phyloP scores from a whole-genome alignment of 2,797 vertebrate species.

The Micromesistius poutassou region DNA sequence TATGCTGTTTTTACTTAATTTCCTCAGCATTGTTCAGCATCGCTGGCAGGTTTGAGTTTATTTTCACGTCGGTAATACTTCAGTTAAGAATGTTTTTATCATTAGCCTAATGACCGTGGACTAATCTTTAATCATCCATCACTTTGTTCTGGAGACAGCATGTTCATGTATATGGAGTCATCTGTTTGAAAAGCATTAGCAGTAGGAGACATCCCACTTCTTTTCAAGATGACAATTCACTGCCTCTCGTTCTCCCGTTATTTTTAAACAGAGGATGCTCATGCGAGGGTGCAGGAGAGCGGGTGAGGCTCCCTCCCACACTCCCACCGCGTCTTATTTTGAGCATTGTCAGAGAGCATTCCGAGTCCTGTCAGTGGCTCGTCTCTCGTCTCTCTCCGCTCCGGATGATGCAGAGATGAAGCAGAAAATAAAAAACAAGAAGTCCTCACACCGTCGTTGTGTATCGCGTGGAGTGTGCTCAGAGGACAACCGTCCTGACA shows the following conservation, averaged over 20 bases:
- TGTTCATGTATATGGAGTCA: neutral
- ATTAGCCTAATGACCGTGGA: neutral
- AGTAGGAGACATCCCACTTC: neutral
- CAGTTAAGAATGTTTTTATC: neutral
- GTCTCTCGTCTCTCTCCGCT: conserved; percentile 14
- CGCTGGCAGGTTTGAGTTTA: neutral
- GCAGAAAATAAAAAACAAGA: conserved; percentile 9
- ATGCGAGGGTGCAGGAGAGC: conserved; percentile 4
- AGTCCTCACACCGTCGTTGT: conserved; percentile 26
- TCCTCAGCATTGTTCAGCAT: neutral
- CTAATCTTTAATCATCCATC: conserved; percentile 2
- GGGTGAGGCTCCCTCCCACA: conserved; percentile 5
- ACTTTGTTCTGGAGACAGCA: neutral
- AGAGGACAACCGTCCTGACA: conserved; percentile 30
- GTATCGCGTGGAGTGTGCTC: conserved; percentile 15
- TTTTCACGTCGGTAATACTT: neutral
- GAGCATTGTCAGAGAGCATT: conserved; percentile 15
- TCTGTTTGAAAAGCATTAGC: neutral
- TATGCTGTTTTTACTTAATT: neutral
- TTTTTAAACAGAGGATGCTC: conserved; percentile 7
- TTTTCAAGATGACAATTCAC: neutral
- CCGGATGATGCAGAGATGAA: conserved; percentile 41
- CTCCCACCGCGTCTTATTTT: conserved; percentile 31
- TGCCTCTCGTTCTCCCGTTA: neutral
- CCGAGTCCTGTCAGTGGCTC: conserved; percentile 28